phyloP scores from a whole-genome alignment of 2,797 vertebrate genomes.

The Liparis tanakae region DNA sequence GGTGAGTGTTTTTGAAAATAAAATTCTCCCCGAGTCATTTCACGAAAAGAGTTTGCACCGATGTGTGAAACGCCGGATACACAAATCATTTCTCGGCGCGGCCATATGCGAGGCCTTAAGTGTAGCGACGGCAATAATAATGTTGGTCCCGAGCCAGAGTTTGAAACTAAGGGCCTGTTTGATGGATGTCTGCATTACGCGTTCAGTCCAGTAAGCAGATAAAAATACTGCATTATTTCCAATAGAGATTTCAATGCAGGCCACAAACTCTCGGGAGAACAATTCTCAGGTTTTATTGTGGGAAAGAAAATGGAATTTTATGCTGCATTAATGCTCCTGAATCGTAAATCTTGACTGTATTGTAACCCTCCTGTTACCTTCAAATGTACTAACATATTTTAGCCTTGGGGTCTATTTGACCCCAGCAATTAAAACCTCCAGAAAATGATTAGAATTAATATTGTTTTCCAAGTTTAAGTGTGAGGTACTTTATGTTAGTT shows the following conservation, averaged over 20 bases:
- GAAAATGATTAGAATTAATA: no score
- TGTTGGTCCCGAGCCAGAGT: constrained; percentile 51
- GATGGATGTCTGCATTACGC: constrained; percentile 43
- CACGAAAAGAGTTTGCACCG: constrained; percentile 29
- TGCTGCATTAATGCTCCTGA: constrained; percentile 7
- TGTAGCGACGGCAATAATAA: constrained; percentile 38
- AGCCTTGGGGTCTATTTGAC: no score
- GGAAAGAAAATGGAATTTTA: constrained; percentile 6
- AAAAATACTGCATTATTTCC: constrained; percentile 37
- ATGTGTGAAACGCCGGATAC: constrained; percentile 47
- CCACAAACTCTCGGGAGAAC: neutral
- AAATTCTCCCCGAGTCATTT: constrained; percentile 49
- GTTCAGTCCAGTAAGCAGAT: constrained; percentile 14
- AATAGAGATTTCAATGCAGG: constrained; percentile 29
- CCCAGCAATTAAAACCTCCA: no score
- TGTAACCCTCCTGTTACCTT: no score
- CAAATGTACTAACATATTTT: no score
- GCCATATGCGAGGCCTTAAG: constrained; percentile 48
- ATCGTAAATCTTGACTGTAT: constrained; percentile 21
- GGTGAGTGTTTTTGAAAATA: constrained; percentile 54
- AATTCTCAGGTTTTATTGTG: neutral
- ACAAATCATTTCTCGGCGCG: constrained; percentile 57
- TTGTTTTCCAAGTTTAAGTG: no score
- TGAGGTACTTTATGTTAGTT: no score
- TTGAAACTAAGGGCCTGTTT: constrained; percentile 16